Evolutionary conservation across 35 echinoderm and acorn worm genomes (phyloP), one percentile per base, ranked within the genome.

Genomic region (Lytechinus pictus): DNA sequence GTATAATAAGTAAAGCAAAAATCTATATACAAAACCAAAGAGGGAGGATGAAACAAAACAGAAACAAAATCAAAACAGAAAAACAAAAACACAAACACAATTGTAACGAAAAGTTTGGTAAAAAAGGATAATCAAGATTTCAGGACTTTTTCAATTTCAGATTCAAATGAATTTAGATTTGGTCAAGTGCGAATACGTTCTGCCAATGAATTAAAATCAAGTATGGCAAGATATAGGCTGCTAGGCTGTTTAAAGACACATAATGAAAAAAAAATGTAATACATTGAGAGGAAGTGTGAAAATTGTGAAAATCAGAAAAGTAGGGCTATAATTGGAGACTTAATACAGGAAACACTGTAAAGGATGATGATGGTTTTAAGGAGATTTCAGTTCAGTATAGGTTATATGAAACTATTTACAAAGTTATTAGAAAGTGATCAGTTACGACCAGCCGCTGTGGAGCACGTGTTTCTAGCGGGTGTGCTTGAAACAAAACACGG

Each of bases 371-470:
- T 79, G 66, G 66, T 24, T 79, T 79, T 79, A 79, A 79, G 66
- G 19, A 79, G 66, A 79, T 79, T 79, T n/a, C 66, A 79, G 66
- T 19, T n/a, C 66, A 4, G 14, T 24, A 44, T 16, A 7, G 16
- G 88, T 90, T 54, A 90, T 90, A 51, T 33, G 29, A 90, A 90
- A 90, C 88, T 90, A 90, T 90, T 90, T 90, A 90, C 88, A 12
- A 54, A 90, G 29, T 90, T 90, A 90, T 90, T 90, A 90, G 29
- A 52, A 44, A 90, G 88, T 44, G 88, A 90, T 90, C 88, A 33
- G 29, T 90, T 90, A 90, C 88, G 52, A 54, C 3, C 88, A 90
- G 88, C 88, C 88, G 88, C 52, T 21, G 29, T 33, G 29, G 9
- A 14, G n/a, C 88, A 90, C 88, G 88, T 90, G 88, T 44, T 90